Percentiles rank a stretch among this genome's conserved stretches.
phyloP scores from a whole-genome alignment of 2,888 invertebrate species.

The Epirrhoe alternata region DNA sequence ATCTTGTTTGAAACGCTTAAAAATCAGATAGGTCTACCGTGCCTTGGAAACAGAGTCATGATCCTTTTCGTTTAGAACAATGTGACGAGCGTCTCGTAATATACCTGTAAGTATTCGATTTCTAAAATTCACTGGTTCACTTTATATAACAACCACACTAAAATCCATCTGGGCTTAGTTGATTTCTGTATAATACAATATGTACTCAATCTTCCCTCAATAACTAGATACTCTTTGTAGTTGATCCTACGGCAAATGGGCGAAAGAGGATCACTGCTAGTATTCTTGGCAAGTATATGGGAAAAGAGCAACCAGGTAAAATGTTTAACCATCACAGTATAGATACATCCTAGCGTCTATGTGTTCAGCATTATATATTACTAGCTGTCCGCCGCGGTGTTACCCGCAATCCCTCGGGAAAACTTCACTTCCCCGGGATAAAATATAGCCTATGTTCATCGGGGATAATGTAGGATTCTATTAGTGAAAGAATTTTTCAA shows the following conservation, averaged over 20 bases:
- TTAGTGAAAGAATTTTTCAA: too few relatives aligned
- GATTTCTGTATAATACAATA: constrained; percentile 14
- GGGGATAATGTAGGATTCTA: too few relatives aligned
- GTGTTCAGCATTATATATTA: too few relatives aligned
- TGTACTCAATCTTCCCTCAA: constrained; percentile 38
- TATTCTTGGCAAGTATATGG: constrained; percentile 77
- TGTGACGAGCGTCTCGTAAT: background rate
- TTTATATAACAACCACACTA: constrained; percentile 32
- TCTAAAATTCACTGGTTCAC: constrained; percentile 16
- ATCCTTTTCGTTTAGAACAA: too few relatives aligned
- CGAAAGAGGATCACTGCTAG: constrained; percentile 81
- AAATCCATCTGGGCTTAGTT: constrained; percentile 32
- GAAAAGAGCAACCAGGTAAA: constrained; percentile 73
- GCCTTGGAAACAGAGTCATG: too few relatives aligned
- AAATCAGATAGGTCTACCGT: too few relatives aligned
- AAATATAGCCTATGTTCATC: too few relatives aligned
- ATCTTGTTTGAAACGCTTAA: too few relatives aligned
- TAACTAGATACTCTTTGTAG: constrained; percentile 68
- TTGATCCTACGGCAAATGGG: constrained; percentile 79
- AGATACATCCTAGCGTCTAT: too few relatives aligned
- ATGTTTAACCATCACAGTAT: constrained; percentile 32
- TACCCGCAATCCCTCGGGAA: too few relatives aligned
- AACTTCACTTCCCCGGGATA: too few relatives aligned
- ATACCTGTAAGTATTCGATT: background rate
- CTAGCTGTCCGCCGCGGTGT: too few relatives aligned